Evolutionary conservation across 1,140 invertebrate species (phyloP), one percentile per base, ranked within the genome.

Genomic region (Colletes latitarsis): DNA sequence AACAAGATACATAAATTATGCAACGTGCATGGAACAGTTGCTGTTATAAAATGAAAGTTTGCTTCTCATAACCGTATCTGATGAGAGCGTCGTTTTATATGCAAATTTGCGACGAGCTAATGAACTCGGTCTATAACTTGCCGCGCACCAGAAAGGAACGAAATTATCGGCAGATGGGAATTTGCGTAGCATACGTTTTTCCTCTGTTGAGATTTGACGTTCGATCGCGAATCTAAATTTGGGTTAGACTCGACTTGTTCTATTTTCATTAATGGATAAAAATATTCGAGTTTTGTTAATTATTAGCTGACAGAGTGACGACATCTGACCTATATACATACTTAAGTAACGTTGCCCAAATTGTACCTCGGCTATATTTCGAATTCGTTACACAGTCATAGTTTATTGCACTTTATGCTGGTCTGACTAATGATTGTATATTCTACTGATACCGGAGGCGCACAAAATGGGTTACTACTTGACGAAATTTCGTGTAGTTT

Each of bases 71-170:
- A 78, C 73, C 75, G 75, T 82, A 85, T 85, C 80, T 82, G 83
- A 85, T 75, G 70, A 64, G 58, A 64, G 21, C 39, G 57, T 66
- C 77, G 81, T 84, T 86, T 84, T 81, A 77, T 77, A 88, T 87
- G 86, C 81, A 85, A 85, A 83, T 85, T 60, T 78, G 46, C 57
- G 66, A 58, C 80, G 58, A 84, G 82, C 78, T 85, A 85, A 86
- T 85, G 79, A 82, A 70, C 77, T 74, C 64, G 52, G 69, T 79
- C 53, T 72, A 52, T 69, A 78, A 43, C 14, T 71, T 19, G 8
- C 14, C 10, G 21, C 3, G n/a, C n/a, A 14, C 46, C 14, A 19
- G 57, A 19, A 63, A 43, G 57, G n/a, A 52, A 53, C 21, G 30
- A 46, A 72, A 78, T 77, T 70, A 70, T 77, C 75, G 41, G 43